Evolutionary conservation across 2,113 vertebrate species (phyloP).

Genomic region (Bettongia penicillata): DNA sequence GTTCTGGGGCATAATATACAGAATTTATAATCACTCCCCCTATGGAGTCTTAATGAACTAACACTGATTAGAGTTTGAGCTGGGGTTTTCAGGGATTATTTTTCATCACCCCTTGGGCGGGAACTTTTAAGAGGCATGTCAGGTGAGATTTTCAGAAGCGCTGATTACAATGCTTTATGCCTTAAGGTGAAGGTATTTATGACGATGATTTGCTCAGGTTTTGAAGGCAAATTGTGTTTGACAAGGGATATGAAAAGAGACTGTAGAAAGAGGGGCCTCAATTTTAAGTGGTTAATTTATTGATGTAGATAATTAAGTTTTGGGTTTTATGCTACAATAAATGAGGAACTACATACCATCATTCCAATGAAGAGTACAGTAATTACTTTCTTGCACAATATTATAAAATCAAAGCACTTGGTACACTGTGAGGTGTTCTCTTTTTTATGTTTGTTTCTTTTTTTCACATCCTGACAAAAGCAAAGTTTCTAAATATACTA

Average conservation of each 20-base stretch:
- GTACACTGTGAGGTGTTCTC: background rate
- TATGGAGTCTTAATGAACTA: no score
- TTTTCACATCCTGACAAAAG: background rate
- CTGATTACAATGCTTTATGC: background rate
- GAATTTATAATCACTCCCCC: no score
- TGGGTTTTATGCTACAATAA: slow-evolving; percentile 35
- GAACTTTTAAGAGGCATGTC: background rate
- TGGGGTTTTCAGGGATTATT: no score
- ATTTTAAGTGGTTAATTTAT: slow-evolving; percentile 14
- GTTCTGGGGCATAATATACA: no score
- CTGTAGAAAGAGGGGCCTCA: background rate
- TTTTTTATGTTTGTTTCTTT: background rate
- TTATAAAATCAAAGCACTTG: slow-evolving; percentile 32
- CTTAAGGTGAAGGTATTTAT: background rate
- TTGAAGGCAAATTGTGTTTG: slow-evolving; percentile 27
- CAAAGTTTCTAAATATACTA: background rate
- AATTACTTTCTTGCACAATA: slow-evolving; percentile 20
- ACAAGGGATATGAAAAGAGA: slow-evolving; percentile 6
- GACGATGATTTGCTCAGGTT: slow-evolving; percentile 15
- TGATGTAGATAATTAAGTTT: slow-evolving; percentile 38
- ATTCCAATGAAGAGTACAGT: background rate
- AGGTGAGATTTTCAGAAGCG: background rate
- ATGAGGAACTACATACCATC: background rate
- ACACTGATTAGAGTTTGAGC: no score
- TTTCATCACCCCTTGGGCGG: background rate